A percentile compares a stretch with the other conserved stretches of the same genome.
These are phyloP conservation scores for Acanthurus lineatus DNA, from an alignment of 2,797 vertebrate species.

Conservation along the genomic window DNA sequence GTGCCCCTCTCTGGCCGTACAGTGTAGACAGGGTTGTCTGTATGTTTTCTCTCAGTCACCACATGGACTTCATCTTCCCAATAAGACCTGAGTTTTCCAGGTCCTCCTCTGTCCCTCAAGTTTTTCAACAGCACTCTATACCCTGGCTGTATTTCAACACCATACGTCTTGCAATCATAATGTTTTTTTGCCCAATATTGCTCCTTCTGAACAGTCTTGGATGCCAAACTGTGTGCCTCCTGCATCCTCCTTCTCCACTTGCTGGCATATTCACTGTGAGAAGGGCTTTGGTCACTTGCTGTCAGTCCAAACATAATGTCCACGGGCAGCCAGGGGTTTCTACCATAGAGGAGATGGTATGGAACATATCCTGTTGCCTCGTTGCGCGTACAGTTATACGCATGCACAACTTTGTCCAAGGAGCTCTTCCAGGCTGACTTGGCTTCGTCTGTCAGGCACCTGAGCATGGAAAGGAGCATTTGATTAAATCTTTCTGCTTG, in stretches of 20 bases:
- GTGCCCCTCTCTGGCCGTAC: too few relatives aligned
- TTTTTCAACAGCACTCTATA: background rate
- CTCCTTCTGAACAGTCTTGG: background rate
- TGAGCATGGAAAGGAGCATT: too few relatives aligned
- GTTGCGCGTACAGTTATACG: background rate
- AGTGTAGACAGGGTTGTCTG: too few relatives aligned
- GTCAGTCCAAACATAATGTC: constrained; percentile 2
- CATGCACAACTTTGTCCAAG: constrained; percentile 4
- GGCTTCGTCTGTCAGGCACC: too few relatives aligned
- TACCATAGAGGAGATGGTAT: background rate
- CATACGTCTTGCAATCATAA: background rate
- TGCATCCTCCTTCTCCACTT: background rate
- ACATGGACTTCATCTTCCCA: background rate
- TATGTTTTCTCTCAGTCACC: background rate
- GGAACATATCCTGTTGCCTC: background rate
- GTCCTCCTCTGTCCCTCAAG: background rate
- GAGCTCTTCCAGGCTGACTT: background rate
- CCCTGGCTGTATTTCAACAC: background rate
- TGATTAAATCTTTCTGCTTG: too few relatives aligned
- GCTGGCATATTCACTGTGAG: background rate
- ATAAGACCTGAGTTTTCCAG: background rate
- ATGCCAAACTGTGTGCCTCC: constrained; percentile 1
- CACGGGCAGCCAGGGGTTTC: background rate
- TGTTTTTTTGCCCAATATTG: background rate
- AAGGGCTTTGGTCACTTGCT: background rate